phyloP scores from a whole-genome alignment of 2,888 invertebrate species.

The Yponomeuta plumbellus region DNA sequence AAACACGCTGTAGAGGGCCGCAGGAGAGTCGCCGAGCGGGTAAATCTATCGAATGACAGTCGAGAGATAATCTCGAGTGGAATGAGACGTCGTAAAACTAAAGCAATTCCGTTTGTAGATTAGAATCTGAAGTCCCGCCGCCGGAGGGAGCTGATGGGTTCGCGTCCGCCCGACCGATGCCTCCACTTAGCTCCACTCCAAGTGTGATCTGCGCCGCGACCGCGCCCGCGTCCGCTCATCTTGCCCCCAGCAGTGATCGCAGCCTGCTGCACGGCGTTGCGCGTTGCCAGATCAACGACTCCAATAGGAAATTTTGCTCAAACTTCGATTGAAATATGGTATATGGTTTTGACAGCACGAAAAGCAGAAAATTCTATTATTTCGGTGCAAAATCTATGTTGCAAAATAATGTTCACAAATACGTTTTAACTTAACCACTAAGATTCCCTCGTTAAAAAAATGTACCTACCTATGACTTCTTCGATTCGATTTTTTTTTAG shows the following conservation, averaged over 20 bases:
- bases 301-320: no score
- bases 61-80: slow-evolving; percentile 1
- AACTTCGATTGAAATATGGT: no score
- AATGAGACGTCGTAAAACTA: slow-evolving; percentile 1
- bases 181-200: background rate
- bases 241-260: background rate
- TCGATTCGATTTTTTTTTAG: no score
- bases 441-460: no score
- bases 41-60: background rate
- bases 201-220: background rate
- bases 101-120: background rate
- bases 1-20: background rate
- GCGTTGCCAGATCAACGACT: no score
- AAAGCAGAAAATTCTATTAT: no score
- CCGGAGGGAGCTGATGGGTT: background rate
- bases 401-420: no score
- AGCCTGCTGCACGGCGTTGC: no score
- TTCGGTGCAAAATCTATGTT: no score
- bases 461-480: no score
- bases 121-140: slow-evolving; percentile 1
- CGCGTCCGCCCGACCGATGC: background rate
- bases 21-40: background rate
- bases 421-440: no score
- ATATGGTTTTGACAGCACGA: no score
- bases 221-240: background rate